A percentile compares a stretch with the other conserved stretches of the same genome.
phyloP scores from a whole-genome alignment of 1,140 invertebrate genomes.

The Solen grandis region DNA sequence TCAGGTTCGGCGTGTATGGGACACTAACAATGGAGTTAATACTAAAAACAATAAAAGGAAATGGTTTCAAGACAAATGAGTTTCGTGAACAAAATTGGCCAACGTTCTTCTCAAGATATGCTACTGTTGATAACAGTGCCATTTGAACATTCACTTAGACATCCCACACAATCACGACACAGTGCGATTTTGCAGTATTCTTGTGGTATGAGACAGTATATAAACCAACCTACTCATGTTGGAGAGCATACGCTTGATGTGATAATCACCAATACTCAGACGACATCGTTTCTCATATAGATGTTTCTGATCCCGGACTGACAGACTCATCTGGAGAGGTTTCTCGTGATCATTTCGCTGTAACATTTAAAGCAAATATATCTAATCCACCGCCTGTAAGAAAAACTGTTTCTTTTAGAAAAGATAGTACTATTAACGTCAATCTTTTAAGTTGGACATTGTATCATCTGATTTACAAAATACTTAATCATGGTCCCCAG shows the following conservation, averaged over 20 bases:
- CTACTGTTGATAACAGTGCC: constrained; percentile 11
- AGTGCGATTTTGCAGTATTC: background rate
- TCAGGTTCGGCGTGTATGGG: too few species aligned
- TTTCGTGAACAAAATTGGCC: constrained; percentile 38
- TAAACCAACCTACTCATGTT: constrained; percentile 19
- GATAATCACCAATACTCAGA: constrained; percentile 38
- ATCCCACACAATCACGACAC: background rate
- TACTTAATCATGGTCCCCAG: background rate
- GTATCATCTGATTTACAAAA: constrained; percentile 3
- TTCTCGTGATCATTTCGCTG: constrained; percentile 15
- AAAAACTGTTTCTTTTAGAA: constrained; percentile 18
- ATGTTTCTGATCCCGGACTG: constrained; percentile 19
- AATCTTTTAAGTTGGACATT: constrained; percentile 6
- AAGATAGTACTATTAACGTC: background rate
- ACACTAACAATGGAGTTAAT: too few species aligned
- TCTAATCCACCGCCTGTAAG: background rate
- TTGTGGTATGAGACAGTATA: constrained; percentile 29
- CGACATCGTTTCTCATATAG: constrained; percentile 8
- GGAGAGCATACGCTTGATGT: constrained; percentile 32
- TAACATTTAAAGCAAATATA: constrained; percentile 5
- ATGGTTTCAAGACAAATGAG: constrained; percentile 22
- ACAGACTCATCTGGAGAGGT: constrained; percentile 6
- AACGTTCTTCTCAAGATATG: constrained; percentile 1
- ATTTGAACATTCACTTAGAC: constrained; percentile 15
- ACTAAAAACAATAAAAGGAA: constrained; percentile 14